These are phyloP conservation scores for Carterocephalus palaemon DNA, from an alignment of 2,888 invertebrate species.

Conservation along the genomic window DNA sequence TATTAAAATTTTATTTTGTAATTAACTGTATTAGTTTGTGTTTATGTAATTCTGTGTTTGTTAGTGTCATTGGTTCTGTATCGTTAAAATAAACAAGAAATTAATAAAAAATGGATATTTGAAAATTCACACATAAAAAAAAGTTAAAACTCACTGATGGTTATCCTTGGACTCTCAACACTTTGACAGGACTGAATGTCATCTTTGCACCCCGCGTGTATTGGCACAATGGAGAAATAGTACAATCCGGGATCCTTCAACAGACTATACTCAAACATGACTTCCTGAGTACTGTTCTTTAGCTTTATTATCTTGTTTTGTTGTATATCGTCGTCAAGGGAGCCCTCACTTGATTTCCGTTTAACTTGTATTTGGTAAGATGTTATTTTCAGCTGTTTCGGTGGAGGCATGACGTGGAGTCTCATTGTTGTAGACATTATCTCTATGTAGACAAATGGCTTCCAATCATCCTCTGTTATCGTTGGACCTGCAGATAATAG, in stretches of 20 bases:
- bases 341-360: constrained; percentile 43
- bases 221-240: constrained; percentile 58
- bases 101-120: no score
- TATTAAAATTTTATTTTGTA: no score
- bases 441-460: constrained; percentile 68
- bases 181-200: constrained; percentile 41
- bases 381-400: constrained; percentile 46
- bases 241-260: constrained; percentile 53
- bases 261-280: constrained; percentile 54
- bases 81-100: no score
- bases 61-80: no score
- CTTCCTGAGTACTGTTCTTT: constrained; percentile 49
- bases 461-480: constrained; percentile 57
- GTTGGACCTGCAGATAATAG: constrained; percentile 46
- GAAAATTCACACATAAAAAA: no score
- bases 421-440: constrained; percentile 53
- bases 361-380: constrained; percentile 53
- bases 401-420: constrained; percentile 62
- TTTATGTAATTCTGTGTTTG: no score
- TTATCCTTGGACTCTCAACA: constrained; percentile 60
- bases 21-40: no score
- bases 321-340: constrained; percentile 34
- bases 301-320: constrained; percentile 39
- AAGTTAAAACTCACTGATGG: constrained; percentile 63
- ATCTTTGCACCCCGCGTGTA: constrained; percentile 47